A percentile compares a stretch with the other conserved stretches of the same genome.
Evolutionary conservation across 1,140 invertebrate genomes (phyloP).

Genomic region (Mactra quadrangularis): DNA sequence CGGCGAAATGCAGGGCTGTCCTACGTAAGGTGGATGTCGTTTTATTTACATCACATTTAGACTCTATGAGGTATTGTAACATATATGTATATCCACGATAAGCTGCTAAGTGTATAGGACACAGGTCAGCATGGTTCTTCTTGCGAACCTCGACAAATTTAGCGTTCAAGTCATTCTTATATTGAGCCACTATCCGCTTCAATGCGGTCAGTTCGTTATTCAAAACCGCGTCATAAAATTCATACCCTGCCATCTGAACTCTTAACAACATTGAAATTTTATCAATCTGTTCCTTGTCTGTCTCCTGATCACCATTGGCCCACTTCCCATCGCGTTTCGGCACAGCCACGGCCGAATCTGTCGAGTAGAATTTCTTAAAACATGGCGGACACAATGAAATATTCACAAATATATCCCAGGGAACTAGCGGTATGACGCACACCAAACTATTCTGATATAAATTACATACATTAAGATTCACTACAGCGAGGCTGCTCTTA

Average conservation of each 20-base stretch:
- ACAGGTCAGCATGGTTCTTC: constrained; percentile 82
- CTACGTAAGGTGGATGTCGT: constrained; percentile 80
- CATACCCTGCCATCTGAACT: constrained; percentile 80
- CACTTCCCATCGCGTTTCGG: constrained; percentile 39
- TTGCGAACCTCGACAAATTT: constrained; percentile 83
- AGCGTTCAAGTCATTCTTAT: constrained; percentile 82
- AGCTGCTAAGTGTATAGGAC: constrained; percentile 82
- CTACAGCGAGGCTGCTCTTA: constrained; percentile 45
- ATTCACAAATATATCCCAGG: constrained; percentile 56
- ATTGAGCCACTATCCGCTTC: constrained; percentile 80
- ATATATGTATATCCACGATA: constrained; percentile 82
- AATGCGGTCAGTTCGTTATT: constrained; percentile 82
- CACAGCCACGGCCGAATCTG: constrained; percentile 18
- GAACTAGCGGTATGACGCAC: constrained; percentile 46
- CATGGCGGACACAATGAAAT: constrained; percentile 54
- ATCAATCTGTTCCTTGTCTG: constrained; percentile 14
- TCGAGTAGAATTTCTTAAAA: constrained; percentile 40
- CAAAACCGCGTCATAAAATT: constrained; percentile 83
- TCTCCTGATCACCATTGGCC: constrained; percentile 16
- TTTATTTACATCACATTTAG: constrained; percentile 82
- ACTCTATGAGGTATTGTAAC: constrained; percentile 83
- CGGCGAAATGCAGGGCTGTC: constrained; percentile 82
- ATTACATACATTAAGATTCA: constrained; percentile 56
- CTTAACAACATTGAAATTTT: constrained; percentile 75
- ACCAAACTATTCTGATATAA: constrained; percentile 61